Evolutionary conservation across 2,888 invertebrate genomes (phyloP).

Genomic region (Eristalis tenax): DNA sequence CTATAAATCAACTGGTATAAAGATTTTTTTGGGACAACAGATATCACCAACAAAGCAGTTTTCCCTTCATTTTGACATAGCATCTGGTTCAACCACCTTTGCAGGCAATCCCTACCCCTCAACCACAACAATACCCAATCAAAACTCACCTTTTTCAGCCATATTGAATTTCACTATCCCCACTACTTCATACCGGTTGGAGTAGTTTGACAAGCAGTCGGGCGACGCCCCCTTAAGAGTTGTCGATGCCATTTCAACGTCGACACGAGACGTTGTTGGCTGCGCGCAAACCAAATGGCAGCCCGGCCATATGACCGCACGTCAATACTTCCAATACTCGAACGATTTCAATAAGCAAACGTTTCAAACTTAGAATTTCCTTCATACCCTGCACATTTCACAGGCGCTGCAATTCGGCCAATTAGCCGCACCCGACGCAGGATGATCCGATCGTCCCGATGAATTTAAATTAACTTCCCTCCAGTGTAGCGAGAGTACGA

Average conservation of each 20-base stretch:
- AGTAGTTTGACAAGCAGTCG: constrained; percentile 24
- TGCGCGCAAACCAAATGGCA: constrained; percentile 21
- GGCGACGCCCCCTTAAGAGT: constrained; percentile 49
- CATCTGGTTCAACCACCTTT: neutral
- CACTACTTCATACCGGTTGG: constrained; percentile 50
- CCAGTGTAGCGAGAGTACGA: neutral
- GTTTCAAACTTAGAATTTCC: constrained; percentile 11
- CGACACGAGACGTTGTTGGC: constrained; percentile 5
- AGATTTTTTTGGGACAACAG: constrained; percentile 23
- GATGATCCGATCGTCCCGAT: neutral
- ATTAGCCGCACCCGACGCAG: neutral
- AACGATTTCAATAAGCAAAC: neutral
- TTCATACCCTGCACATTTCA: neutral
- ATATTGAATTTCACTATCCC: constrained; percentile 69
- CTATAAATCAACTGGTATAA: constrained; percentile 13
- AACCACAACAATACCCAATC: constrained; percentile 34
- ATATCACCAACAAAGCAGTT: neutral
- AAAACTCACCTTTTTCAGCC: constrained; percentile 50
- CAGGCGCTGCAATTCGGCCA: neutral
- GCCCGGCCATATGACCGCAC: neutral
- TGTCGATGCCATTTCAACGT: constrained; percentile 44
- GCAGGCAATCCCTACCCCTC: constrained; percentile 27
- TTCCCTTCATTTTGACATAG: constrained; percentile 13
- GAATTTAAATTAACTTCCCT: neutral
- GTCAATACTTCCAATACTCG: neutral